These are phyloP conservation scores for Dryobotodes eremita DNA, from an alignment of 2,888 invertebrate species.

Conservation along the genomic window DNA sequence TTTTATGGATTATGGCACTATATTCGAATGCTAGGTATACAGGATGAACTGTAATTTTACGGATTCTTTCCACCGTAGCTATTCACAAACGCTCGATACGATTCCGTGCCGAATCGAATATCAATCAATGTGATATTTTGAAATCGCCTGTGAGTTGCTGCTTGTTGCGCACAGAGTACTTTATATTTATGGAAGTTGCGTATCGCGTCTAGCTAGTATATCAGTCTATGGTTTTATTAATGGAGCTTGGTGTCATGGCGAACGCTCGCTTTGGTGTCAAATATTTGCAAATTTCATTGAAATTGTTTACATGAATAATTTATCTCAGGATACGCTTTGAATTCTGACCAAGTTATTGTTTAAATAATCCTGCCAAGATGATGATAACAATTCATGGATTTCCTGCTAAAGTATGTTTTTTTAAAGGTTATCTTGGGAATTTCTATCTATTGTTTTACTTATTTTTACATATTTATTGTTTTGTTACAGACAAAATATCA, in stretches of 20 bases:
- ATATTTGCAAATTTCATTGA: conserved; percentile 17
- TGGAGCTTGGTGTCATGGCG: conserved; percentile 39
- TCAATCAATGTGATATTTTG: background rate
- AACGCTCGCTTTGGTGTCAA: background rate
- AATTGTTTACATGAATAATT: background rate
- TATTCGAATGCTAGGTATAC: background rate
- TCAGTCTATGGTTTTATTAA: too few relatives aligned
- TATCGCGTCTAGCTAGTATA: too few relatives aligned
- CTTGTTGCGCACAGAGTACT: too few relatives aligned
- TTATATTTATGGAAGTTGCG: too few relatives aligned
- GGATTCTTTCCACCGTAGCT: background rate
- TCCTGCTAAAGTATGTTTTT: conserved; percentile 76
- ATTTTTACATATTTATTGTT: background rate
- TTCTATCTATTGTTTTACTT: background rate
- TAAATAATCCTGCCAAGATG: conserved; percentile 75
- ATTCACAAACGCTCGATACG: background rate
- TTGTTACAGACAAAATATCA: conserved; percentile 82
- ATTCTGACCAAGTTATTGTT: background rate
- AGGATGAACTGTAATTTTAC: background rate
- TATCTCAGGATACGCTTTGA: conserved; percentile 6
- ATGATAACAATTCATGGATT: conserved; percentile 85
- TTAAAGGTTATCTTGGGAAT: conserved; percentile 17
- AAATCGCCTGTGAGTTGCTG: background rate
- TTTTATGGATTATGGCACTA: background rate
- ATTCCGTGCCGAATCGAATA: background rate